A percentile compares a stretch with the other conserved stretches of the same genome.
phyloP scores from a whole-genome alignment of 2,888 invertebrate genomes.

The Kryphioiulus occultus region DNA sequence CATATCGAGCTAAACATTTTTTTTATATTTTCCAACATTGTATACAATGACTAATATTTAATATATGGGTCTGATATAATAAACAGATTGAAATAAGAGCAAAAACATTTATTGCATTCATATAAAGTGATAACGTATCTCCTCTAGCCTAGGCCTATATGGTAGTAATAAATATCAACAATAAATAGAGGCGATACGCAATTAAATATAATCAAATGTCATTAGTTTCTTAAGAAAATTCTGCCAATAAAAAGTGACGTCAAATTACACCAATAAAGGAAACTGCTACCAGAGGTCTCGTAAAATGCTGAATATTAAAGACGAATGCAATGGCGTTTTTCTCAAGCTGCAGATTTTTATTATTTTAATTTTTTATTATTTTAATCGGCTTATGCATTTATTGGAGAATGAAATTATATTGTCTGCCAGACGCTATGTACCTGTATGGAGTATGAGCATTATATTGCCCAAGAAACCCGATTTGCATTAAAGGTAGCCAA shows the following conservation, averaged over 20 bases:
- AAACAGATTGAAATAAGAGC: conserved; percentile 21
- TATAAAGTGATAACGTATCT: conserved; percentile 11
- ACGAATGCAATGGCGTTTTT: not conserved
- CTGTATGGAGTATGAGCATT: not conserved
- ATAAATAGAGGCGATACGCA: conserved; percentile 29
- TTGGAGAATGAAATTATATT: conserved; percentile 32
- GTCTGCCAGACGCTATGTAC: not conserved
- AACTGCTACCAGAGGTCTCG: not conserved
- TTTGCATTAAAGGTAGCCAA: conserved; percentile 39
- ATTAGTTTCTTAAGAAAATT: conserved; percentile 8
- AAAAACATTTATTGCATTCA: conserved; percentile 14
- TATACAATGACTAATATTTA: not conserved
- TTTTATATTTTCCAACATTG: not conserved
- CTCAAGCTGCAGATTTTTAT: not conserved
- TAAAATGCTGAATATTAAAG: not conserved
- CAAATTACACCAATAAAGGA: conserved; percentile 34
- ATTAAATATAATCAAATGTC: conserved; percentile 39
- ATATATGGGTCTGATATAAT: not conserved
- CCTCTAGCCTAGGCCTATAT: conserved; percentile 14
- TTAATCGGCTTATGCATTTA: conserved; percentile 33
- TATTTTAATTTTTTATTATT: no score
- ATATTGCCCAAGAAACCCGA: conserved; percentile 2
- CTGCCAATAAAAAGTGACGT: conserved; percentile 26
- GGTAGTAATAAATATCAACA: conserved; percentile 12
- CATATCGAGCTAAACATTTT: not conserved